These are phyloP conservation scores for Liparis tanakae DNA, from an alignment of 2,797 vertebrate genomes.

Conservation along the genomic window DNA sequence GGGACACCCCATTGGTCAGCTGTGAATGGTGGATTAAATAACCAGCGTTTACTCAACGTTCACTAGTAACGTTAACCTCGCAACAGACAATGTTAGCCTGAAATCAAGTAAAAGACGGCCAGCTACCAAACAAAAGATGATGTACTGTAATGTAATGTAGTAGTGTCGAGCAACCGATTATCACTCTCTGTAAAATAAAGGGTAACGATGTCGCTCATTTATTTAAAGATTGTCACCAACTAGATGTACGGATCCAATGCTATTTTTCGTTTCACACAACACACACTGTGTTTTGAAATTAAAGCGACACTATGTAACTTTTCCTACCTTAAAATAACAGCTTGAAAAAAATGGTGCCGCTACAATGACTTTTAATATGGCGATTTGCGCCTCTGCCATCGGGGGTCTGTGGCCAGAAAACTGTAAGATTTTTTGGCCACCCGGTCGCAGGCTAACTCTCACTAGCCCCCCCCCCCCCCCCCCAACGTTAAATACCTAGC, in stretches of 20 bases:
- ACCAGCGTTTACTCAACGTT: too few species aligned
- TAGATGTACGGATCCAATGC: not conserved
- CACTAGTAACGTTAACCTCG: not conserved
- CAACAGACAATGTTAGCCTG: not conserved
- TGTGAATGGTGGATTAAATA: slow-evolving; percentile 51
- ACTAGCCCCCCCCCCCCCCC: too few species aligned
- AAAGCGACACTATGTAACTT: too few species aligned
- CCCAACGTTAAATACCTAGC: too few species aligned
- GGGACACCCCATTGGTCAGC: slow-evolving; percentile 61
- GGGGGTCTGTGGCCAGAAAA: too few species aligned
- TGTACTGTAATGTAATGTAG: too few species aligned
- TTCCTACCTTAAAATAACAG: too few species aligned
- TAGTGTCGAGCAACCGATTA: not conserved
- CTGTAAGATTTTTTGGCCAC: too few species aligned
- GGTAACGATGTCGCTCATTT: not conserved
- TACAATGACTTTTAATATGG: too few species aligned
- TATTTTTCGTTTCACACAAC: not conserved
- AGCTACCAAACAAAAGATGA: not conserved
- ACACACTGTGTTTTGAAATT: slow-evolving; percentile 20
- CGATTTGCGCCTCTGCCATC: too few species aligned
- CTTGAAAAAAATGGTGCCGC: too few species aligned
- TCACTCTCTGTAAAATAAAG: not conserved
- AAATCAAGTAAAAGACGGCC: not conserved
- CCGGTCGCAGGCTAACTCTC: too few species aligned
- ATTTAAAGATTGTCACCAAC: not conserved